Evolutionary conservation across 1,140 invertebrate genomes (phyloP), one percentile per base, ranked within the genome.

Genomic region (Sitobion miscanthi): DNA sequence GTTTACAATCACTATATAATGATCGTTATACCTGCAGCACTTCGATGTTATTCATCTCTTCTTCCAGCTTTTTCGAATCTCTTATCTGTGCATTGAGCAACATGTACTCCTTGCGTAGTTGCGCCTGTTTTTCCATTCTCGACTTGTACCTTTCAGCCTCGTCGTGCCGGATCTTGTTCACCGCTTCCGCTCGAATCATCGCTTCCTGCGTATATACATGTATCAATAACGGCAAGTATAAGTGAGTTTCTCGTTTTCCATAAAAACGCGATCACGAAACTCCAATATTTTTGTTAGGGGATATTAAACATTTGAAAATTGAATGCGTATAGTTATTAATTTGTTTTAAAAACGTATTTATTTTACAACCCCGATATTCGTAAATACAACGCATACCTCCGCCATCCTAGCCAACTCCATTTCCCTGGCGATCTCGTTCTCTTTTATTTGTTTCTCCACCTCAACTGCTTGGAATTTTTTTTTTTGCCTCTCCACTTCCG

Each of bases 41-140:
- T 93, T 96, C 96, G 2, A 96, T 96, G 95, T 96, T 95, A 11
- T 95, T 95, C 30, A 97, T 94, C 91, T 96, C 96, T 87, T 96
- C 95, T 20, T 96, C 95, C 77, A 96, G 95, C 91, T 95, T 95
- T 85, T 93, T 93, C 14, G 82, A 52, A 85, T 93, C 91, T 45
- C 91, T 93, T 42, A 93, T 49, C n/a, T 86, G 91, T 3, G 91
- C 91, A 21, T 93, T 93, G 9, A 93, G 49, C 82, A 85, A 83
- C 91, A 93, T 54, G 49, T 57, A 93, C 25, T 93, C 91, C 42
- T 25, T 93, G 69, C 91, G 91, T 42, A 93, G 42, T 57, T 82
- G 49, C 17, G 94, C 94, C 93, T 95, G 95, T 93, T 95, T 95
- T 20, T 94, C 94, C 94, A 95, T 95, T 94, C 96, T 95, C 52